These are phyloP conservation scores for Betta splendens DNA, from an alignment of 2,797 vertebrate species.

Conservation along the genomic window DNA sequence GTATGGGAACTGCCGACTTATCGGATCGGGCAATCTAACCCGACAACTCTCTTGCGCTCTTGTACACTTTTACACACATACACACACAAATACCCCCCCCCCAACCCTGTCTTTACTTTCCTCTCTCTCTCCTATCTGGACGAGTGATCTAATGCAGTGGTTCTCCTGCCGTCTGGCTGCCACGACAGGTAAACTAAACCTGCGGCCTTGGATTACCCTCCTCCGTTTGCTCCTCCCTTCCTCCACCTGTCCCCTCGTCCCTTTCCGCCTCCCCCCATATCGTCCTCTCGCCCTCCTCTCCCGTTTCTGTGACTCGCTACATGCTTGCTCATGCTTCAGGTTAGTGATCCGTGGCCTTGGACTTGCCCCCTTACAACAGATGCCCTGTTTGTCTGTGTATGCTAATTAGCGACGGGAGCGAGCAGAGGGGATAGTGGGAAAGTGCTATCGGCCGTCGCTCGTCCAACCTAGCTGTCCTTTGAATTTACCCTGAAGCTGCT, in stretches of 20 bases:
- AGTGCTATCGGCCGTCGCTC: slow-evolving; percentile 14
- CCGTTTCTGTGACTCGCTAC: slow-evolving; percentile 27
- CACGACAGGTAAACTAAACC: slow-evolving; percentile 79
- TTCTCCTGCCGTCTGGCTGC: slow-evolving; percentile 71
- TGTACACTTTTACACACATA: slow-evolving; percentile 31
- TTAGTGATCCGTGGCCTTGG: slow-evolving; percentile 45
- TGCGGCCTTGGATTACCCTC: slow-evolving; percentile 78
- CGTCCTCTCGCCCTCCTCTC: slow-evolving; percentile 27
- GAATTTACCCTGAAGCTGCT: neutral
- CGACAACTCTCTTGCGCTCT: slow-evolving; percentile 60
- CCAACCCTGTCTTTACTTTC: slow-evolving; percentile 11
- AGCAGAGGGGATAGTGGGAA: neutral
- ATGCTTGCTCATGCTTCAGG: slow-evolving; percentile 40
- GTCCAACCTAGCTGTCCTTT: neutral
- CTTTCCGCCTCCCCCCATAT: slow-evolving; percentile 11
- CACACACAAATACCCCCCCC: slow-evolving; percentile 21
- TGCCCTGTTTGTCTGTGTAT: slow-evolving; percentile 20
- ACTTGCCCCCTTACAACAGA: slow-evolving; percentile 33
- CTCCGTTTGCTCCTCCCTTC: slow-evolving; percentile 41
- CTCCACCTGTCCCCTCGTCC: slow-evolving; percentile 44
- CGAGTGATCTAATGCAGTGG: slow-evolving; percentile 72
- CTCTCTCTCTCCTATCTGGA: slow-evolving; percentile 55
- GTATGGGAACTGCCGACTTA: slow-evolving; percentile 77
- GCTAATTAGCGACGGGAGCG: slow-evolving; percentile 3
- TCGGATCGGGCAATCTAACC: slow-evolving; percentile 81